Evolutionary conservation across 2,113 vertebrate species (phyloP), one percentile per base, ranked within the genome.

Genomic region (Echinops telfairi): DNA sequence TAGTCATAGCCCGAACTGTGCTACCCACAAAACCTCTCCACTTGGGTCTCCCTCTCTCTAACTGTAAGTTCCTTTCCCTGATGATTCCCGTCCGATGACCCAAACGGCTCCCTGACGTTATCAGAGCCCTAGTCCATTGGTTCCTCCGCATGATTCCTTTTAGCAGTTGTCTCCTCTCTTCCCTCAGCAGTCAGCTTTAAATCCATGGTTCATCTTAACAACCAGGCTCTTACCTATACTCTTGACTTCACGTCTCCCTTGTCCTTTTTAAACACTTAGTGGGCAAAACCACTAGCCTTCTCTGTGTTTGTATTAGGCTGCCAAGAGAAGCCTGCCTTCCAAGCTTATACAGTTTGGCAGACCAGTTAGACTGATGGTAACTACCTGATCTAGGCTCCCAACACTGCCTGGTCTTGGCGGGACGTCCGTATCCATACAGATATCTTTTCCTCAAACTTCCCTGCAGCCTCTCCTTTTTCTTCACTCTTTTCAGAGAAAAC

Each of bases 401-500:
- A 1, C n/a, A 2, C 15, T 53, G 38, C 20, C 33, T 58, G 60
- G 3, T 80, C 64, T 95, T 93, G 66, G 58, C 62, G 25, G 57
- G 3, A n/a, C 27, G 12, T 83, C 33, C 29, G 38, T 11, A 40
- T 78, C 22, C 86, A 68, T 86, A 12, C 12, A 71, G 71, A 22
- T 3, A 53, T 91, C 83, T n/a, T 31, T 84, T 79, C 47, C 40
- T 79, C 29, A 78, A 10, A 76, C 17, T 14, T 73, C 25, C 43
- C 57, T 92, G n/a, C 7, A 12, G 80, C 82, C 66, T 86, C 31
- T 81, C 40, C 14, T 73, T 75, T 58, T 66, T 83, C 71, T 43
- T 86, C 22, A 80, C 20, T 60, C 31, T 87, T 31, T 73, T 22
- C 89, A 84, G 82, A 79, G 36, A 86, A 83, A 87, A 83, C n/a